A percentile compares a stretch with the other conserved stretches of the same genome.
Evolutionary conservation across 2,888 invertebrate genomes (phyloP).

Genomic region (Tenthredo distinguenda): DNA sequence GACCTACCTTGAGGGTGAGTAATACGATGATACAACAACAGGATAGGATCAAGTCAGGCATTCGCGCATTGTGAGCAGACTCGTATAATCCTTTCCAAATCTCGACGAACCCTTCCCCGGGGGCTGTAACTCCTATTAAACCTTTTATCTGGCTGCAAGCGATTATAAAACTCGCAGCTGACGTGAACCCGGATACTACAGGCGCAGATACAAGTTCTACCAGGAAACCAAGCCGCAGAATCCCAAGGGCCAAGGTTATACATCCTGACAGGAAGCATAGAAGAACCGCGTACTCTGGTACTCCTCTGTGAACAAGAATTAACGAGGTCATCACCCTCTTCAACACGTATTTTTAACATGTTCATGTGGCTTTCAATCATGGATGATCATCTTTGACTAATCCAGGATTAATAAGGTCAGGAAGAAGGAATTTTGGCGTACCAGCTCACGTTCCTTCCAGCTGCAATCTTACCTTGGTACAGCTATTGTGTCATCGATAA

Average conservation of each 20-base stretch:
- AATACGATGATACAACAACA: conserved; percentile 82
- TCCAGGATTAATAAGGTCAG: not conserved
- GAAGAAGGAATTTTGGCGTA: not conserved
- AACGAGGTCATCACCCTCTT: not conserved
- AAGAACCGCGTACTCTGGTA: conserved; percentile 83
- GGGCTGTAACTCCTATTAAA: conserved; percentile 82
- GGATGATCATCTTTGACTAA: not conserved
- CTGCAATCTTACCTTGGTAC: not conserved
- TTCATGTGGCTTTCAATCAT: not conserved
- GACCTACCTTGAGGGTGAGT: conserved; percentile 82
- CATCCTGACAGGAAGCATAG: conserved; percentile 85
- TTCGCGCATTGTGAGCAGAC: conserved; percentile 80
- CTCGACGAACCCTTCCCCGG: conserved; percentile 82
- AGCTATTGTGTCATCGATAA: not conserved
- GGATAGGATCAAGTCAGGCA: conserved; percentile 83
- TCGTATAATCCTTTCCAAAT: conserved; percentile 81
- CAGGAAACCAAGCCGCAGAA: conserved; percentile 85
- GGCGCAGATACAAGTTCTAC: conserved; percentile 88
- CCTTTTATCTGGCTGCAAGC: conserved; percentile 88
- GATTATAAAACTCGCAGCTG: conserved; percentile 88
- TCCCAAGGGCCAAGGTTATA: conserved; percentile 83
- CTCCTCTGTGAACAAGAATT: conserved; percentile 66
- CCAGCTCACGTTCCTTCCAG: not conserved
- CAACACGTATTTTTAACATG: not conserved
- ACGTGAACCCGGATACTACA: conserved; percentile 88